These are phyloP conservation scores for Lepidocolaptes lacrymiger DNA, from an alignment of 2,797 vertebrate species.

Conservation along the genomic window DNA sequence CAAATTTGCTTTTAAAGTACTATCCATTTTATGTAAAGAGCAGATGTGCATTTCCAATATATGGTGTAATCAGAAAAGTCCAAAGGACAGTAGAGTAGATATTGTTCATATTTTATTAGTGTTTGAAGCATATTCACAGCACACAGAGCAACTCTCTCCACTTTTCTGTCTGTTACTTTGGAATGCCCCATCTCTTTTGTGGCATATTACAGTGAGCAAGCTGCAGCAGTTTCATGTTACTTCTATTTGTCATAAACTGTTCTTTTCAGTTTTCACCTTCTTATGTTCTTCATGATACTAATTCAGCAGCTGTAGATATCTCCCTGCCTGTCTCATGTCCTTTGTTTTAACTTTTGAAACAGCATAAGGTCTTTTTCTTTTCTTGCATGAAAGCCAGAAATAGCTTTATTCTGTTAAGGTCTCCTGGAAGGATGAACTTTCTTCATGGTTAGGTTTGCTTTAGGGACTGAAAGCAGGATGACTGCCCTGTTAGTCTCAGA, in stretches of 20 bases:
- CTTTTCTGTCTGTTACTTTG: neutral
- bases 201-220: neutral
- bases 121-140: neutral
- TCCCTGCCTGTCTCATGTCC: neutral
- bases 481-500: neutral
- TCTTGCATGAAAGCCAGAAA: neutral
- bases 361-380: neutral
- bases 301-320: neutral
- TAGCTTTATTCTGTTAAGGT: neutral
- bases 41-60: conserved; percentile 34
- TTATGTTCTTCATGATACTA: neutral
- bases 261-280: neutral
- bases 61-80: conserved; percentile 33
- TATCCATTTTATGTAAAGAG: conserved; percentile 20
- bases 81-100: neutral
- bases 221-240: neutral
- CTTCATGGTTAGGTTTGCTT: neutral
- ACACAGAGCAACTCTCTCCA: neutral
- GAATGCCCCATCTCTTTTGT: neutral
- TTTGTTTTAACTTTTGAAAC: neutral
- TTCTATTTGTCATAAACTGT: neutral
- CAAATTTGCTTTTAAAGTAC: conserved; percentile 30
- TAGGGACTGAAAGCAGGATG: neutral
- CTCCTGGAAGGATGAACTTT: neutral
- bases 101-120: conserved; percentile 37